These are phyloP conservation scores for Spilosoma lubricipeda DNA, from an alignment of 2,888 invertebrate genomes.

Conservation along the genomic window DNA sequence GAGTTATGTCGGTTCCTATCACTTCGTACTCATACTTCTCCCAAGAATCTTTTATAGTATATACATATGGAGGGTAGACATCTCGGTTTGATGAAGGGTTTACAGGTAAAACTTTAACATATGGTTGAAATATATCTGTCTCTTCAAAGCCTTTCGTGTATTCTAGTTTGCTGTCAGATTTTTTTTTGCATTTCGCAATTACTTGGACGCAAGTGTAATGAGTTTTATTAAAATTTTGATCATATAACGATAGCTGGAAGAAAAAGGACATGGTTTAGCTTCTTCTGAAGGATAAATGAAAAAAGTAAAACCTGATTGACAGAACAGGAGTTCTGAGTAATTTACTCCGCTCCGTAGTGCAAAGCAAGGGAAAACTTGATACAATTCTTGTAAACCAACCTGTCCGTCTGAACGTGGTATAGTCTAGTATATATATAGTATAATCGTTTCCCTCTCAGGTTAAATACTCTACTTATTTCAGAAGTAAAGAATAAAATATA, in stretches of 20 bases:
- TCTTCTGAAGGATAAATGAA: neutral
- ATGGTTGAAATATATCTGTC: neutral
- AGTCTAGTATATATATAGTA: too few relatives aligned
- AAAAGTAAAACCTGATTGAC: too few relatives aligned
- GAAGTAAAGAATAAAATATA: neutral
- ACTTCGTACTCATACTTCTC: conserved; percentile 6
- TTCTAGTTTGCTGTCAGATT: conserved; percentile 1
- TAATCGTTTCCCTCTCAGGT: too few relatives aligned
- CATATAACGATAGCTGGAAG: conserved; percentile 1
- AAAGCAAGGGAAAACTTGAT: too few relatives aligned
- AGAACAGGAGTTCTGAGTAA: too few relatives aligned
- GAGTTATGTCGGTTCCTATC: neutral
- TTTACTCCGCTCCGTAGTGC: too few relatives aligned
- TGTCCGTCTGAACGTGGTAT: too few relatives aligned
- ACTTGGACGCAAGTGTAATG: conserved; percentile 10
- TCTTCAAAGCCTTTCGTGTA: neutral
- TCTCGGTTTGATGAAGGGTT: neutral
- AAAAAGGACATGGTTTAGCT: neutral
- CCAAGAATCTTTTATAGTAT: neutral
- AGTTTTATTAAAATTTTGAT: neutral
- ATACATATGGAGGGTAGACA: neutral
- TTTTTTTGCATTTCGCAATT: neutral
- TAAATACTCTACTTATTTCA: neutral
- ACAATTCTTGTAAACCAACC: too few relatives aligned
- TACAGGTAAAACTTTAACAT: neutral